Evolutionary conservation across 2,113 vertebrate species (phyloP).

Genomic region (Myrmecobius fasciatus): DNA sequence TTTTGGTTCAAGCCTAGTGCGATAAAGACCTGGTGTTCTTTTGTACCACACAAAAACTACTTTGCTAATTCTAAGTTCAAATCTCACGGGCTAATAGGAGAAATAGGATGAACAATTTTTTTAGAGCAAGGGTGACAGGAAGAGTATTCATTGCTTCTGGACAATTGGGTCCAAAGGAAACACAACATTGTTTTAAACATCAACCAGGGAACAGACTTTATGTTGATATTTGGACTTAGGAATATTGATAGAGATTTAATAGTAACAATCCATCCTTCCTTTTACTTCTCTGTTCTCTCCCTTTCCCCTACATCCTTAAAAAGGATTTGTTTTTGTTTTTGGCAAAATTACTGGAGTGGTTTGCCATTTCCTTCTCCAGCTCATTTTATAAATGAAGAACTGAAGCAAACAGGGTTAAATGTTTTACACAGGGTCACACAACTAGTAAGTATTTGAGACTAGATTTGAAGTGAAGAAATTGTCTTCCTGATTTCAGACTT

Average conservation of each 20-base stretch:
- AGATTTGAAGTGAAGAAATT: neutral
- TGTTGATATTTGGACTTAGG: constrained; percentile 54
- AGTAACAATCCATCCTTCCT: neutral
- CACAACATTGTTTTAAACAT: constrained; percentile 65
- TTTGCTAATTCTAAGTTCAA: constrained; percentile 84
- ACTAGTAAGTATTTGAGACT: neutral
- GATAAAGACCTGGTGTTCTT: constrained; percentile 83
- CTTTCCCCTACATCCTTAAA: neutral
- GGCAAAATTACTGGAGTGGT: neutral
- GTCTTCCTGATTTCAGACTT: neutral
- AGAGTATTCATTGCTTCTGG: constrained; percentile 68
- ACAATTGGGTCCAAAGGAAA: constrained; percentile 63
- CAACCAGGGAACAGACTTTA: constrained; percentile 53
- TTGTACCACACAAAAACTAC: constrained; percentile 83
- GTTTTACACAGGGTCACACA: neutral
- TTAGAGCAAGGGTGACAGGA: constrained; percentile 75
- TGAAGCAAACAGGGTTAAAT: neutral
- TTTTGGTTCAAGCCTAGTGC: constrained; percentile 78
- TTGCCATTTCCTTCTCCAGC: neutral
- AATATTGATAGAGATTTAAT: constrained; percentile 11
- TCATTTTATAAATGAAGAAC: neutral
- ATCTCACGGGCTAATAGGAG: constrained; percentile 80
- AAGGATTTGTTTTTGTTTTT: neutral
- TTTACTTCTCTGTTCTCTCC: neutral
- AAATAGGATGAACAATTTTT: constrained; percentile 73